Percentiles rank a stretch among this genome's conserved stretches.
phyloP scores from a whole-genome alignment of 2,113 vertebrate genomes.

The Epinephelus fuscoguttatus region DNA sequence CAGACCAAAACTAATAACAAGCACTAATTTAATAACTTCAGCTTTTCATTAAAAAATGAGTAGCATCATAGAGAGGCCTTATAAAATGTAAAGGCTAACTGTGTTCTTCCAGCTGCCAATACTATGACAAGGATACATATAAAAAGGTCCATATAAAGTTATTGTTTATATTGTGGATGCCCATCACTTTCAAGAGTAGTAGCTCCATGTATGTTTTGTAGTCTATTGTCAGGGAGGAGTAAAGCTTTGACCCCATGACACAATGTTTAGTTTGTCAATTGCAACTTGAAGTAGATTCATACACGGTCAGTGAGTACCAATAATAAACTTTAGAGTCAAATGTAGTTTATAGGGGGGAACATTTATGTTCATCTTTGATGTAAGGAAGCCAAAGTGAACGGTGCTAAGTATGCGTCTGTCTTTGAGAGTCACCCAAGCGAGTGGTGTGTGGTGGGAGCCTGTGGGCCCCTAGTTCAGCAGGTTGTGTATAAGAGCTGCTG shows the following conservation, averaged over 20 bases:
- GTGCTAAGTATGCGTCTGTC: slow-evolving; percentile 44
- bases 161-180: not conserved
- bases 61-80: not conserved
- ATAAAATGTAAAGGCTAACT: not conserved
- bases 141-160: not conserved
- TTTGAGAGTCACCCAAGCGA: slow-evolving; percentile 73
- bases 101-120: not conserved
- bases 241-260: slow-evolving; percentile 64
- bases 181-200: not conserved
- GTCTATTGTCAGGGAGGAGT: slow-evolving; percentile 40
- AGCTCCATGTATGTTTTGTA: slow-evolving; percentile 41
- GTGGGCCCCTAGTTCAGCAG: slow-evolving; percentile 54
- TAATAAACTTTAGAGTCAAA: slow-evolving; percentile 47
- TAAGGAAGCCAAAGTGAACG: slow-evolving; percentile 36
- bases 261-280: slow-evolving; percentile 50
- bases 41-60: not conserved
- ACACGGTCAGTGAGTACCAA: slow-evolving; percentile 62
- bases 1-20: not conserved
- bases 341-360: slow-evolving; percentile 7
- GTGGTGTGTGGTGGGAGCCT: slow-evolving; percentile 26
- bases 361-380: slow-evolving; percentile 57
- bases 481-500: slow-evolving; percentile 65
- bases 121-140: not conserved
- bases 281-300: slow-evolving; percentile 47
- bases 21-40: not conserved